A percentile compares a stretch with the other conserved stretches of the same genome.
Conservation (phyloP, 2,888 invertebrate species). For the Tetanocera ferruginea region DNA sequence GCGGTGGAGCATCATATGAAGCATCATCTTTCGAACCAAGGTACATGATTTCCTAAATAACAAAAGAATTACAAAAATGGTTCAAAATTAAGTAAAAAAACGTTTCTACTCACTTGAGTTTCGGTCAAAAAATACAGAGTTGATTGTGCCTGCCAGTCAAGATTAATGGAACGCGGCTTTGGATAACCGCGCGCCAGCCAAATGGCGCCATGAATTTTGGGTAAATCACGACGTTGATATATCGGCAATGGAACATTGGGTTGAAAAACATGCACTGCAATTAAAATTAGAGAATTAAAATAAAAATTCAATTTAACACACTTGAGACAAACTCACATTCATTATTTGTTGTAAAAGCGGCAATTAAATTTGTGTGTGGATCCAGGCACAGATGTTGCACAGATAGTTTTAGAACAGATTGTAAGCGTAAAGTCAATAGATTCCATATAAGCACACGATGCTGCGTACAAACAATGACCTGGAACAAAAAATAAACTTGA, state of each 20-base stretch:
- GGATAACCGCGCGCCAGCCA: conserved; percentile 74
- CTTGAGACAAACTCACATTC: conserved; percentile 72
- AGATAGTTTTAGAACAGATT: conserved; percentile 72
- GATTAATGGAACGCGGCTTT: conserved; percentile 68
- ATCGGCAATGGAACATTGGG: conserved; percentile 73
- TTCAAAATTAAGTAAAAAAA: not conserved
- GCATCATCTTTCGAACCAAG: conserved; percentile 69
- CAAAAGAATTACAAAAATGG: not conserved
- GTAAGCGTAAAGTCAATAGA: conserved; percentile 74
- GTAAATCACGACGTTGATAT: conserved; percentile 71
- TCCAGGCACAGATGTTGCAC: conserved; percentile 72
- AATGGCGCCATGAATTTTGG: conserved; percentile 70
- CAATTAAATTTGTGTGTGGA: conserved; percentile 75
- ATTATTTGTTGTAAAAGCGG: conserved; percentile 74
- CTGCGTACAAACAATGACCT: conserved; percentile 69
- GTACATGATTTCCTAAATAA: conserved; percentile 70
- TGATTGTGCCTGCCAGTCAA: conserved; percentile 75
- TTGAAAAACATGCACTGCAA: conserved; percentile 76
- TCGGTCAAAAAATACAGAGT: conserved; percentile 75
- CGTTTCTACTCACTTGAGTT: conserved; percentile 71
- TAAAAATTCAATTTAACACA: not conserved
- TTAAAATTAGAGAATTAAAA: not conserved
- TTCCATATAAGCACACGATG: conserved; percentile 77
- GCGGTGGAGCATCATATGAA: conserved; percentile 66
- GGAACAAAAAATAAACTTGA: conserved; percentile 39